Evolutionary conservation across 1,140 invertebrate genomes (phyloP).

Genomic region (Ganaspis sp.): DNA sequence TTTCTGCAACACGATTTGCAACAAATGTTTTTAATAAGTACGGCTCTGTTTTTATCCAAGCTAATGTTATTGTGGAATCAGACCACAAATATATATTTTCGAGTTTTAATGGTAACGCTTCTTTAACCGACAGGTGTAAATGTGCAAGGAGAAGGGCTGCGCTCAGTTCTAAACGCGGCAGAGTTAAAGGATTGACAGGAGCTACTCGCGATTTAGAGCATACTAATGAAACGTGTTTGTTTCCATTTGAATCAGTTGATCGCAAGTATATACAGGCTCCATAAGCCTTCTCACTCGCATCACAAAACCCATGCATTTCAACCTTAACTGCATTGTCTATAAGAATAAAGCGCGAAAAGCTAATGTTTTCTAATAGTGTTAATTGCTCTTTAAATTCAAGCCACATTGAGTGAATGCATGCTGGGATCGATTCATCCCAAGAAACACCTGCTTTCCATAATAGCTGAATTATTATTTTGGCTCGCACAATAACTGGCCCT

Average conservation of each 20-base stretch:
- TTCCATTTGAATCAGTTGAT: constrained; percentile 30
- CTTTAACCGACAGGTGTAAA: constrained; percentile 36
- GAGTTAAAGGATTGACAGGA: constrained; percentile 61
- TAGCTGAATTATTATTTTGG: constrained; percentile 15
- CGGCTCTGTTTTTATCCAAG: too few relatives aligned
- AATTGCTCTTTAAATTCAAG: neutral
- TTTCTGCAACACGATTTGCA: too few relatives aligned
- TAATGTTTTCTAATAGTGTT: neutral
- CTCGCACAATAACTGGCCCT: neutral
- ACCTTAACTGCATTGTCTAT: neutral
- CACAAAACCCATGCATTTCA: constrained; percentile 57
- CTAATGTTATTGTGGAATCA: constrained; percentile 39
- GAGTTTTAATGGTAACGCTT: constrained; percentile 32
- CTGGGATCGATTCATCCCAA: constrained; percentile 30
- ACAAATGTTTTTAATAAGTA: too few relatives aligned
- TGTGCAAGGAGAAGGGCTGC: constrained; percentile 61
- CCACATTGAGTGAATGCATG: neutral
- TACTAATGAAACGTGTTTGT: constrained; percentile 42
- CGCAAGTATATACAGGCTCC: constrained; percentile 58
- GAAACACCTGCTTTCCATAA: constrained; percentile 26
- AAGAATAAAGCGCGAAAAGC: neutral
- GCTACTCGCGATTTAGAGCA: constrained; percentile 63
- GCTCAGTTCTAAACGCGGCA: constrained; percentile 68
- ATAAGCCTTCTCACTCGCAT: constrained; percentile 61
- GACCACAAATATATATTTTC: constrained; percentile 51